These are phyloP conservation scores for Lutraria lutraria DNA, from an alignment of 2,888 invertebrate genomes.

Conservation along the genomic window DNA sequence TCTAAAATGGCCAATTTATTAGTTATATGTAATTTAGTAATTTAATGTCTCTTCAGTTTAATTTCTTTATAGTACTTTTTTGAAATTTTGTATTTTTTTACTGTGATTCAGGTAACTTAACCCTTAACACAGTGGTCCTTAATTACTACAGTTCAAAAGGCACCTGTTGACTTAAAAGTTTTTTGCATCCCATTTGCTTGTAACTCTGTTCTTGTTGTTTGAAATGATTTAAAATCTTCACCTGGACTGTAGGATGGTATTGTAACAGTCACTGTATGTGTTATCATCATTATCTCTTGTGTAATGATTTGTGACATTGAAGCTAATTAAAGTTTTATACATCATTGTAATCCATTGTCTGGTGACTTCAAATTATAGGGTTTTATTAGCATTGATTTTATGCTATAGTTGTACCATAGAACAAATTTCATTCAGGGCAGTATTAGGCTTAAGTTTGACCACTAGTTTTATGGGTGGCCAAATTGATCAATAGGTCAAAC, in stretches of 20 bases:
- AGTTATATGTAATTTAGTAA: no score
- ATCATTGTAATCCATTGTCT: neutral
- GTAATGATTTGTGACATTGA: neutral
- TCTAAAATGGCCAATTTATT: no score
- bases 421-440: neutral
- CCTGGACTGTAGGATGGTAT: neutral
- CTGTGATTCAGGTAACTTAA: no score
- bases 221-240: neutral
- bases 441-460: conserved; percentile 11
- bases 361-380: neutral
- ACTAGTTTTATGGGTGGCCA: neutral
- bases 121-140: no score
- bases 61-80: no score
- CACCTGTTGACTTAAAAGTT: neutral
- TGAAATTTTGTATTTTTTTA: no score
- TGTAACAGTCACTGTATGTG: neutral
- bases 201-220: neutral
- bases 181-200: neutral
- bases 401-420: neutral
- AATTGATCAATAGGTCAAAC: neutral
- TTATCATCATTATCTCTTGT: neutral
- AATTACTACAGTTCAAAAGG: no score
- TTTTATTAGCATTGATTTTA: neutral
- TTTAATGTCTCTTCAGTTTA: no score
- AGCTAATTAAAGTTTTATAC: neutral